Evolutionary conservation across 53 echinoderm and acorn worm genomes (phyloP).

Genomic region (Holothuria scabra): DNA sequence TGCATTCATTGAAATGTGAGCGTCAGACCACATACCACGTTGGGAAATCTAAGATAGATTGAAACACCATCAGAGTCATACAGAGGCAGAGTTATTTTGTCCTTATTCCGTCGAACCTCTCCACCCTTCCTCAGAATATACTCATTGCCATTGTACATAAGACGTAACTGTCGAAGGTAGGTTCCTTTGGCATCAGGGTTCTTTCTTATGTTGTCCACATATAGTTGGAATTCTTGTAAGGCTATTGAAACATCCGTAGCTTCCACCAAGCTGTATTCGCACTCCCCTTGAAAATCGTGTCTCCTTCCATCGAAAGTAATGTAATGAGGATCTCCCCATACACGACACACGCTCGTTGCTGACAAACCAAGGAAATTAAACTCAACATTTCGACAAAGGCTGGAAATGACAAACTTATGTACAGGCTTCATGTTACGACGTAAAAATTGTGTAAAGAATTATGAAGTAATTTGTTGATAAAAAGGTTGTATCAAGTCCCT

Average conservation of each 20-base stretch:
- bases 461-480: background rate
- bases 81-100: constrained; percentile 42
- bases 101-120: constrained; percentile 29
- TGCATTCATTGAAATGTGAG: no score
- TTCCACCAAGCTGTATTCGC: constrained; percentile 53
- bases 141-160: constrained; percentile 31
- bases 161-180: constrained; percentile 15
- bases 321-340: constrained; percentile 60
- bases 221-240: constrained; percentile 13
- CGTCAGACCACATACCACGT: constrained; percentile 40
- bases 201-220: constrained; percentile 35
- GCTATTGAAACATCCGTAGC: background rate
- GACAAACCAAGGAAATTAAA: background rate
- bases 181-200: constrained; percentile 33
- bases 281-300: constrained; percentile 56
- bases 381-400: no score
- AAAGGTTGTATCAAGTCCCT: no score
- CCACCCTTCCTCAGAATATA: constrained; percentile 14
- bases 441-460: no score
- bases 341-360: constrained; percentile 38
- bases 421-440: no score
- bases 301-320: constrained; percentile 54
- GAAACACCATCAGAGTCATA: constrained; percentile 36
- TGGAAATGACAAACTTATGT: no score
- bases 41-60: constrained; percentile 29